A percentile compares a stretch with the other conserved stretches of the same genome.
These are phyloP conservation scores for Pseudanteris insignis DNA, from an alignment of 2,888 invertebrate genomes.

Conservation along the genomic window DNA sequence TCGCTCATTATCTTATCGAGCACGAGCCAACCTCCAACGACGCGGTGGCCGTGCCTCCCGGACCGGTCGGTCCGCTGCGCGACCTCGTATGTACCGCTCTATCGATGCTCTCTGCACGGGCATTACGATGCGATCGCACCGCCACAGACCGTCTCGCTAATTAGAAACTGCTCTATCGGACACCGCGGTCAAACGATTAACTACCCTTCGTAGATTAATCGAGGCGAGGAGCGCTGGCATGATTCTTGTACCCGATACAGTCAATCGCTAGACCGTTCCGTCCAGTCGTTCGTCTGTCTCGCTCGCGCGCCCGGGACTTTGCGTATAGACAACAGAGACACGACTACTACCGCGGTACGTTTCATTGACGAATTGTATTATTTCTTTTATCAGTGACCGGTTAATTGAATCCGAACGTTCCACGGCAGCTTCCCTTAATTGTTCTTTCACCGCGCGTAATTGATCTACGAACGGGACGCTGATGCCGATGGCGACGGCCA, in stretches of 20 bases:
- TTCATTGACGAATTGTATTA: too few relatives aligned
- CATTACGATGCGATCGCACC: conserved; percentile 53
- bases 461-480: too few relatives aligned
- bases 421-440: conserved; percentile 1
- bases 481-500: too few relatives aligned
- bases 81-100: conserved; percentile 41
- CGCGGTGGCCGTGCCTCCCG: conserved; percentile 2
- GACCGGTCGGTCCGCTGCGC: conserved; percentile 42
- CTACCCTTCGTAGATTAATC: conserved; percentile 55
- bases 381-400: background rate
- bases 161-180: conserved; percentile 59
- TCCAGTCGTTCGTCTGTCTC: too few relatives aligned
- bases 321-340: too few relatives aligned
- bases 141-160: conserved; percentile 56
- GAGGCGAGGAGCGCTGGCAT: conserved; percentile 17
- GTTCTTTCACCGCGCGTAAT: conserved; percentile 14
- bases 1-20: conserved; percentile 34
- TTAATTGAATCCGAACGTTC: conserved; percentile 5
- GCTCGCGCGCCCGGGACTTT: too few relatives aligned
- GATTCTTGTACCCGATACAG: conserved; percentile 38
- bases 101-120: conserved; percentile 11
- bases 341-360: background rate
- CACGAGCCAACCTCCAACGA: background rate
- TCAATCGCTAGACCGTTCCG: conserved; percentile 24
- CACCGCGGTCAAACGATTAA: conserved; percentile 55